phyloP scores from a whole-genome alignment of 2,113 vertebrate species.

The Eublepharis macularius region DNA sequence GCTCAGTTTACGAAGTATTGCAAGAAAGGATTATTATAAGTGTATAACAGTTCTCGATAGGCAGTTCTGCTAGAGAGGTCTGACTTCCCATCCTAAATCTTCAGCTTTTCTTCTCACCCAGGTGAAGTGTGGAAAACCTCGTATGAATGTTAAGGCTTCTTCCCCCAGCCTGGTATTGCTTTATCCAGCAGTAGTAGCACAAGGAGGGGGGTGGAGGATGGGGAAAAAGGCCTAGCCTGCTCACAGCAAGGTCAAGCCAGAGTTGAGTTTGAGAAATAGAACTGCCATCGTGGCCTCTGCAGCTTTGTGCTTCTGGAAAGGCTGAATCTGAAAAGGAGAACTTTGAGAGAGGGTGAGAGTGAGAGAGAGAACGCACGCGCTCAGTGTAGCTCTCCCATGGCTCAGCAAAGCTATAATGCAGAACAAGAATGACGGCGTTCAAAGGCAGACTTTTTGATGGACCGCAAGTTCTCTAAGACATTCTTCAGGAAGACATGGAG shows the following conservation, averaged over 20 bases:
- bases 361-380: too few relatives aligned
- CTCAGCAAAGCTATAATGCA: neutral
- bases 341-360: neutral
- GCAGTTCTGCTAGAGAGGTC: neutral
- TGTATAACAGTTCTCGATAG: neutral
- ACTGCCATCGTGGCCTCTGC: neutral
- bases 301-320: slow-evolving; percentile 19
- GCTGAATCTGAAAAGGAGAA: neutral
- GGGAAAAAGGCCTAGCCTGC: too few relatives aligned
- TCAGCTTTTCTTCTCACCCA: neutral
- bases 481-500: neutral
- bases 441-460: neutral
- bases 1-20: neutral
- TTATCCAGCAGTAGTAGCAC: neutral
- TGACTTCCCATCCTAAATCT: neutral
- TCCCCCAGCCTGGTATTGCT: neutral
- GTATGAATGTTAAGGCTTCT: neutral
- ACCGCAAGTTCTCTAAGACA: neutral
- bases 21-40: neutral
- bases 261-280: neutral
- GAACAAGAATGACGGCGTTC: too few relatives aligned
- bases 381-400: neutral
- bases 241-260: neutral
- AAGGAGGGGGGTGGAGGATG: neutral
- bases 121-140: neutral